Base-by-base conservation (phyloP, 2,888 invertebrate genomes). In the Coremacera marginata region DNA sequence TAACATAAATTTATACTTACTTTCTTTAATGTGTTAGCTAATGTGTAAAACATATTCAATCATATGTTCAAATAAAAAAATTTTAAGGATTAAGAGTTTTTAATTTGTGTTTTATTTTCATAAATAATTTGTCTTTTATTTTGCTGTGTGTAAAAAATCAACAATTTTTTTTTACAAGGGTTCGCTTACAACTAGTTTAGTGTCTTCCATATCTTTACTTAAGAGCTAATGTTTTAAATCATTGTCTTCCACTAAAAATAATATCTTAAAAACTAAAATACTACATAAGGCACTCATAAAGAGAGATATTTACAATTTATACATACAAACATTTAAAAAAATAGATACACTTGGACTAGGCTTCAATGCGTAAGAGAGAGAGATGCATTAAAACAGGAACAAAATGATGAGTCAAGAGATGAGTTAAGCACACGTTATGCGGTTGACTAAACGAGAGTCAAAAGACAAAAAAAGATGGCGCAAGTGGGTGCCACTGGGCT, bases 141-240 rank as follows among this genome's bases (percentile, higher is more conserved):
- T 11, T 11, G 11, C 14, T 11, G 2, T 44, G 11, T 14, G 27
- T 63, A 31, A 63, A 31, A 63, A 63, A 55, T 3, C n/a, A 63
- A 34, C 8, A 63, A 34, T 19, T 27, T 77, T 79, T 77, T 79
- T 80, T 65, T 76, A 76, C 31, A 63, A 78, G 78, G 75, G 77
- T 76, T 80, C 80, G 74, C 82, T 82, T 83, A 83, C 79, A 73
- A 67, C 16, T 85, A 88, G 84, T 88, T 88, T 88, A 86, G 85
- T 87, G 88, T 88, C 88, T 85, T 88, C 88, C 88, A 83, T 86
- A 72, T 63, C 78, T 86, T 84, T 85, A 83, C 82, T 82, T 85
- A 81, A 80, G 31, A 70, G 79, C 81, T 63, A 73, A 67, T 34
- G 5, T 85, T 87, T 88, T 86, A 87, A 81, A 88, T 88, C 88